These are phyloP conservation scores for Seriola aureovittata DNA, from an alignment of 2,113 vertebrate species.

Conservation along the genomic window DNA sequence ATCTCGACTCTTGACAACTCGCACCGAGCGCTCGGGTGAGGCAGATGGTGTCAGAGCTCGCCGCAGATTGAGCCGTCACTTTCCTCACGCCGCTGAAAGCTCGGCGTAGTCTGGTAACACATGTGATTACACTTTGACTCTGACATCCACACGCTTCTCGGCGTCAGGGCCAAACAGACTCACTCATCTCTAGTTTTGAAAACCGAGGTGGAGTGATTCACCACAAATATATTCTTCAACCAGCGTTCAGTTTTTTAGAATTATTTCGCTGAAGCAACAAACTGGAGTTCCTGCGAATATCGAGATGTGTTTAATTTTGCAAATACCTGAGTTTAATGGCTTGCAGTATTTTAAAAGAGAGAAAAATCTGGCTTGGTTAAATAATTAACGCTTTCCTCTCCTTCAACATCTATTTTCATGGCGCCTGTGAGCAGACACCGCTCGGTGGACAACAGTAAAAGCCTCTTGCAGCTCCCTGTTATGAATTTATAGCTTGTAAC, in stretches of 20 bases:
- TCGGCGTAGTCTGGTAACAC: slow-evolving; percentile 7
- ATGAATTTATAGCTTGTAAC: slow-evolving; percentile 48
- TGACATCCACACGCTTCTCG: slow-evolving; percentile 41
- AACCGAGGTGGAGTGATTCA: neutral
- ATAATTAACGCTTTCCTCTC: slow-evolving; percentile 42
- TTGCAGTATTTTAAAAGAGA: slow-evolving; percentile 24
- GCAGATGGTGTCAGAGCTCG: neutral
- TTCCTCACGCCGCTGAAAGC: slow-evolving; percentile 18
- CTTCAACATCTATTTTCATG: slow-evolving; percentile 23
- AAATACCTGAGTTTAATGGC: slow-evolving; percentile 4
- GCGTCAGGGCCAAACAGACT: slow-evolving; percentile 33
- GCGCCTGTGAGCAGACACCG: slow-evolving; percentile 19
- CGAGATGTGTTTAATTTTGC: neutral
- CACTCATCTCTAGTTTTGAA: slow-evolving; percentile 19
- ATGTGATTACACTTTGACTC: slow-evolving; percentile 40
- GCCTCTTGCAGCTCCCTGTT: slow-evolving; percentile 41
- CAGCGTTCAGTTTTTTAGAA: neutral
- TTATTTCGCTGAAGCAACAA: neutral
- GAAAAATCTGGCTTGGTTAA: slow-evolving; percentile 19
- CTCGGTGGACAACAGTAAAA: slow-evolving; percentile 31
- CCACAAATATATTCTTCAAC: neutral
- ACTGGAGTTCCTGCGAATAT: neutral
- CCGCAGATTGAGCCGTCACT: slow-evolving; percentile 48
- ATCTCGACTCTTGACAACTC: slow-evolving; percentile 49
- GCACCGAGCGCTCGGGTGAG: slow-evolving; percentile 14